Base-by-base conservation (phyloP, 2,113 vertebrate species). In the Sphyrna mokarran region DNA sequence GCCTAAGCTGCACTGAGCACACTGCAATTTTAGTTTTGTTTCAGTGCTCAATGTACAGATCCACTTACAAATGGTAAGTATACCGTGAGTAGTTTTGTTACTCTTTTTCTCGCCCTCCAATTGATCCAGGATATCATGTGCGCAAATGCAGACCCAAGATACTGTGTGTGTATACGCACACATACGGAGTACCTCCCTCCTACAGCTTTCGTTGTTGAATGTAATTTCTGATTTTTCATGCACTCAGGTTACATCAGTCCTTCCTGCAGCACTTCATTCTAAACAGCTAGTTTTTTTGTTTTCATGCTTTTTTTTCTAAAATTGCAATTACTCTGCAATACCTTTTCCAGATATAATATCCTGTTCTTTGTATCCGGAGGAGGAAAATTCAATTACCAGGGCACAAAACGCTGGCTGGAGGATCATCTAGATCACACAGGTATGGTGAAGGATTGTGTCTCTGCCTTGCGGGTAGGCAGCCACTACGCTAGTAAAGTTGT, bases 321-420 rank as follows among this genome's bases (percentile, higher is more conserved):
- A 70, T 94, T 11, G 8, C 23, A 70, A 33, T n/a, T 94, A 22
- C 7, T 70, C 37, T 70, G 2, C 37, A 70, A 91, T 72, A 48
- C 48, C 40, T 97, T 95, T 95, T 66, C 48, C 96, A 99, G 99
- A 97, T 99, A 99, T 97, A 99, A 99, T 96, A 97, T 99, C 96
- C 97, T 99, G 95, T 99, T 99, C 97, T 99, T 99, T 95, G 98
- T 99, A 0, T 99, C 99, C 0, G 99, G 99, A 95, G 99, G 99
- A 37, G 99, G 99, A 58, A 99, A 99, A 96, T 99, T 99, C 96
- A 99, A 99, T 97, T 99, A 99, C 96, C 99, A 99, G 97, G 99
- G 99, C 54, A 99, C 99, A 89, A 99, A 99, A 96, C 98, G 99
- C 33, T 99, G 99, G 99, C 97, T 99, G 96, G 99, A 99, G 96